Evolutionary conservation across 2,888 invertebrate genomes (phyloP).

Genomic region (Sesia apiformis): DNA sequence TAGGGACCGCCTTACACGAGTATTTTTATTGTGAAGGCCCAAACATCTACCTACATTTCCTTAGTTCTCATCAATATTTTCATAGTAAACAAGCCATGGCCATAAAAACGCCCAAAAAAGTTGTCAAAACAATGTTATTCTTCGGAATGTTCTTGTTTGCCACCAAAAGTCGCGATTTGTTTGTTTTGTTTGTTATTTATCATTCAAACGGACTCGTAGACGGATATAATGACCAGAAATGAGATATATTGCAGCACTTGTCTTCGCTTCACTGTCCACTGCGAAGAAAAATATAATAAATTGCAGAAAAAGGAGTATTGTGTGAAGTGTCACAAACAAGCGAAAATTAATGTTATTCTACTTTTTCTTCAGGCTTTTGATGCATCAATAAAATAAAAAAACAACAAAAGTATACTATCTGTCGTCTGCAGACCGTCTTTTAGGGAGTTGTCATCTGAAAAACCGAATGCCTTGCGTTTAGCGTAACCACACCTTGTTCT

Average conservation of each 20-base stretch:
- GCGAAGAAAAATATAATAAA: neutral
- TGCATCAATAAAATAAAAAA: too few species aligned
- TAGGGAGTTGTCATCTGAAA: too few species aligned
- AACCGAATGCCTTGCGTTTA: too few species aligned
- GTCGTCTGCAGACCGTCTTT: too few species aligned
- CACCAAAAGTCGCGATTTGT: conserved; percentile 19
- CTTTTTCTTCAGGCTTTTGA: too few species aligned
- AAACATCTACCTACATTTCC: too few species aligned
- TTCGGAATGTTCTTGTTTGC: conserved; percentile 21
- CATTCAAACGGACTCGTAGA: conserved; percentile 8
- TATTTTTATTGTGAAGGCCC: too few species aligned
- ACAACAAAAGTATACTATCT: too few species aligned
- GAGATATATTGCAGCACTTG: conserved; percentile 16
- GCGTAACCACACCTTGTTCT: too few species aligned
- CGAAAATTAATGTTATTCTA: neutral
- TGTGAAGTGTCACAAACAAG: neutral
- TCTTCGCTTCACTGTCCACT: neutral
- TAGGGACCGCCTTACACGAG: too few species aligned
- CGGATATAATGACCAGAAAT: conserved; percentile 18
- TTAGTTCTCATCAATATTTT: neutral
- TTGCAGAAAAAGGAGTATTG: neutral
- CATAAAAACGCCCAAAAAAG: conserved; percentile 6
- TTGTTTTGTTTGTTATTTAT: conserved; percentile 31
- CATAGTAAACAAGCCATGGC: neutral
- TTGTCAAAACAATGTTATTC: conserved; percentile 17